Evolutionary conservation across 2,888 invertebrate genomes (phyloP).

Genomic region (Boloria selene): DNA sequence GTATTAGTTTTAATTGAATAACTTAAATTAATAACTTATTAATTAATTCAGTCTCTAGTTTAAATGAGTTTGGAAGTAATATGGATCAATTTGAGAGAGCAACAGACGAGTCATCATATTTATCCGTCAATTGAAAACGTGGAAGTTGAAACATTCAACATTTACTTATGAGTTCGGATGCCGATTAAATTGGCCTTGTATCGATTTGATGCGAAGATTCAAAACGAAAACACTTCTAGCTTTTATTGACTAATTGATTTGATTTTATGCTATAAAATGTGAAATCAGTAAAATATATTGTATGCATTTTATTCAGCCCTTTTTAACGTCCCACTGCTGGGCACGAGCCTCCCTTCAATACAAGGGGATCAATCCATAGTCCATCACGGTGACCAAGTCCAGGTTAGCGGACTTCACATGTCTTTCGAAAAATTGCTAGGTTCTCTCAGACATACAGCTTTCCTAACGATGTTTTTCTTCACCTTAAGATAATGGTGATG

Average conservation of each 20-base stretch:
- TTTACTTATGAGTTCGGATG: conserved; percentile 16
- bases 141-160: conserved; percentile 24
- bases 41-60: not conserved
- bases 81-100: conserved; percentile 19
- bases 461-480: too few relatives aligned
- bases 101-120: conserved; percentile 31
- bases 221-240: not conserved
- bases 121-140: conserved; percentile 31
- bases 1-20: too few relatives aligned
- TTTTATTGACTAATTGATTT: not conserved
- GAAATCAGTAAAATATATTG: not conserved
- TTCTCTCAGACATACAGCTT: too few relatives aligned
- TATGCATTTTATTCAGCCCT: too few relatives aligned
- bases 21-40: too few relatives aligned
- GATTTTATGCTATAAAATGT: not conserved
- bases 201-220: conserved; percentile 27
- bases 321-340: too few relatives aligned
- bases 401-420: too few relatives aligned
- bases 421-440: too few relatives aligned
- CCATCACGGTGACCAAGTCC: too few relatives aligned
- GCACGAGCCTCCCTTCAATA: too few relatives aligned
- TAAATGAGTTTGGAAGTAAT: conserved; percentile 10
- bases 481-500: too few relatives aligned
- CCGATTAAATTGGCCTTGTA: conserved; percentile 25
- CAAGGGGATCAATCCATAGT: too few relatives aligned